A percentile compares a stretch with the other conserved stretches of the same genome.
phyloP scores from a whole-genome alignment of 2,113 vertebrate species.

The Oplegnathus fasciatus region DNA sequence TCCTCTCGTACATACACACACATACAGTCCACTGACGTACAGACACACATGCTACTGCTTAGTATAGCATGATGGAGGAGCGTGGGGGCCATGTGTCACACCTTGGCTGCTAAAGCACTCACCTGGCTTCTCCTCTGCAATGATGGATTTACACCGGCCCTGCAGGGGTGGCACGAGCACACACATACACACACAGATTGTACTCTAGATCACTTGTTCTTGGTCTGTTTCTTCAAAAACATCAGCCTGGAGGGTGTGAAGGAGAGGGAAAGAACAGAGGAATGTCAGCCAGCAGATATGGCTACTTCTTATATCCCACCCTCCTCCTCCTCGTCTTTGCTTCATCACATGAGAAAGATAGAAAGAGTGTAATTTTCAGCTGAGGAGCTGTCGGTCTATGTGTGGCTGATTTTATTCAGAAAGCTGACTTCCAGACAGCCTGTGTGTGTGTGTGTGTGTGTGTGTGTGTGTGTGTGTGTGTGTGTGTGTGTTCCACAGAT shows the following conservation, averaged over 20 bases:
- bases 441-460: constrained; percentile 2
- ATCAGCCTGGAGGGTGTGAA: constrained; percentile 30
- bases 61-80: constrained; percentile 78
- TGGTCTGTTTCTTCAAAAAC: constrained; percentile 35
- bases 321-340: constrained; percentile 20
- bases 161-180: constrained; percentile 25
- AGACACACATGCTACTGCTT: constrained; percentile 45
- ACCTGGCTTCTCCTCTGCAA: constrained; percentile 65
- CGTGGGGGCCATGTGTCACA: constrained; percentile 71
- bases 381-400: constrained; percentile 47
- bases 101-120: constrained; percentile 74
- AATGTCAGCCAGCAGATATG: constrained; percentile 32
- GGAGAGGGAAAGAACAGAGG: constrained; percentile 47
- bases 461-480: constrained; percentile 13
- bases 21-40: constrained; percentile 15
- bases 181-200: constrained; percentile 7
- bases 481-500: constrained; percentile 73
- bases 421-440: constrained; percentile 67
- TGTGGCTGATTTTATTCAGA: constrained; percentile 63
- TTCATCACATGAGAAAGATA: constrained; percentile 58
- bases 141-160: constrained; percentile 73
- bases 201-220: constrained; percentile 39
- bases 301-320: constrained; percentile 11
- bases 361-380: constrained; percentile 62
- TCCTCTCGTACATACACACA: constrained; percentile 26